Percentiles rank a stretch among this genome's conserved stretches.
Evolutionary conservation across 2,113 vertebrate genomes (phyloP).

Genomic region (Cyanoderma ruficeps): DNA sequence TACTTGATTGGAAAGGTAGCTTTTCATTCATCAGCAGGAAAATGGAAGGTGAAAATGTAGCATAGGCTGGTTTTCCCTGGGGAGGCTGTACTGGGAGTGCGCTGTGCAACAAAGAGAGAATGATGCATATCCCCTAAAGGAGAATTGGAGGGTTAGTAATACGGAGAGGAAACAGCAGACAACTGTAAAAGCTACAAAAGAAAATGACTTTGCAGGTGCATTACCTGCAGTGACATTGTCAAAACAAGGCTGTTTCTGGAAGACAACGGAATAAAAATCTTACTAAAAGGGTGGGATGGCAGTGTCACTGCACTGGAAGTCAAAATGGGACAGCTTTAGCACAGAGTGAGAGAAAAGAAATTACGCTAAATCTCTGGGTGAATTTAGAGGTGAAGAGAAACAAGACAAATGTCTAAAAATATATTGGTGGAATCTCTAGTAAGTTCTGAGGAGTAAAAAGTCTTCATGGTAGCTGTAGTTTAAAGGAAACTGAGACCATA

Average conservation of each 20-base stretch:
- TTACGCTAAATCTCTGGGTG: not conserved
- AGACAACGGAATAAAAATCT: not conserved
- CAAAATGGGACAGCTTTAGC: not conserved
- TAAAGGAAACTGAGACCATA: not conserved
- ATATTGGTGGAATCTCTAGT: not conserved
- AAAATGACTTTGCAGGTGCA: not conserved
- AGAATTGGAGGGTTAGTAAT: not conserved
- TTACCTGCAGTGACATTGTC: not conserved
- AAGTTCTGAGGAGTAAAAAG: not conserved
- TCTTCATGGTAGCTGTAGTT: not conserved
- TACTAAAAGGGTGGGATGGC: not conserved
- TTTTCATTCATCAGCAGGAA: not conserved
- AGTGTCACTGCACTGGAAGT: not conserved
- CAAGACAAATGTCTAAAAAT: not conserved
- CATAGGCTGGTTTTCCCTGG: not conserved
- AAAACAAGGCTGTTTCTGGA: constrained; percentile 12
- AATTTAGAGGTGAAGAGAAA: constrained; percentile 4
- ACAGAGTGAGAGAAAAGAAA: not conserved
- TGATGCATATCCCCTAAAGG: not conserved
- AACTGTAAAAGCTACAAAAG: not conserved
- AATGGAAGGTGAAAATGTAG: not conserved
- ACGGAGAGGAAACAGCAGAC: not conserved
- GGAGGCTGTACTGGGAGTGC: not conserved
- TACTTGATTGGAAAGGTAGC: not conserved
- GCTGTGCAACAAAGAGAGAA: not conserved